Evolutionary conservation across 2,888 invertebrate species (phyloP), one percentile per base, ranked within the genome.

Genomic region (Gortyna flavago): DNA sequence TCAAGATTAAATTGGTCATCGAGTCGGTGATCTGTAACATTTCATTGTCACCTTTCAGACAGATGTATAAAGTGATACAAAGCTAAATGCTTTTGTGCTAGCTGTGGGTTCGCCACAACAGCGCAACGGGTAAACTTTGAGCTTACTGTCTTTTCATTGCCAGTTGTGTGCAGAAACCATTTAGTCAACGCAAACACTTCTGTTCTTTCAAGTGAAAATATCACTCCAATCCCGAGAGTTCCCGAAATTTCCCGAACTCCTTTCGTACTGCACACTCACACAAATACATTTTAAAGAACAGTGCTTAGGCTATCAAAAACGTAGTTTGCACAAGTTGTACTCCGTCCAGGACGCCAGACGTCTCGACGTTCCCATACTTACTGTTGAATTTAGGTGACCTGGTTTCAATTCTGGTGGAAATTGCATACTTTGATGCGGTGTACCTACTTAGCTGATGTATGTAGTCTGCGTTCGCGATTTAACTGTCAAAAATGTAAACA

Each of bases 301-400:
- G 68, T 74, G 29, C 77, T 81, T 57, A 66, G 72, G 35, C 65
- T 85, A 84, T 75, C 69, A 65, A 68, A 83, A 81, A 32, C 73
- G 61, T 83, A 73, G 67, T 77, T 70, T 66, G 48, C 35, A 69
- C 61, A 62, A 79, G 75, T 75, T 69, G 72, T 75, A 62, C 68
- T 70, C 78, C 54, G 62, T 62, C 77, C 80, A 73, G 81, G 81
- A 85, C 75, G 82, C 85, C 77, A 90, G 88, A 89, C 91, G 86
- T 88, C 87, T 88, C 85, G 85, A 74, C 80, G 82, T 80, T 86
- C 72, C 81, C 71, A 75, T 80, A 79, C 73, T 81, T 80, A 79
- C 73, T 81, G 70, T 75, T 70, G 68, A 35, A 70, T 90, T 87
- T 93, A 90, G 93, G 93, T 93, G 91, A 93, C 93, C 93, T 88